Evolutionary conservation across 2,113 vertebrate species (phyloP).

Genomic region (Syngnathoides biaculeatus): DNA sequence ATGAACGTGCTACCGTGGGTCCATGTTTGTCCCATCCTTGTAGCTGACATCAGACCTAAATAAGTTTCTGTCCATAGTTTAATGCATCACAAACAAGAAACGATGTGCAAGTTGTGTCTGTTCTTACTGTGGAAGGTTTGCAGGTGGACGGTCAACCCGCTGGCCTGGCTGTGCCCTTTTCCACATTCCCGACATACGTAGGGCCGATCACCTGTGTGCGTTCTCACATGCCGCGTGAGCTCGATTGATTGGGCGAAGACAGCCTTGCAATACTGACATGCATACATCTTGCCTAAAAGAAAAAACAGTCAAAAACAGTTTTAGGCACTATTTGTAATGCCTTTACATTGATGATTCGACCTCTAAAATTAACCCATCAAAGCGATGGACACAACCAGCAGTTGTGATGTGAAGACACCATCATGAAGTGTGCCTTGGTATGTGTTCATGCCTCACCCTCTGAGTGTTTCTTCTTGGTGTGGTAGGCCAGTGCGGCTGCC

Average conservation of each 20-base stretch:
- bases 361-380: background rate
- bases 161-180: slow-evolving; percentile 88
- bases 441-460: slow-evolving; percentile 72
- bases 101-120: background rate
- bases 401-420: no score
- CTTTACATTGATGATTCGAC: background rate
- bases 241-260: slow-evolving; percentile 88
- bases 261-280: slow-evolving; percentile 84
- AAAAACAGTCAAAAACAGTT: slow-evolving; percentile 11
- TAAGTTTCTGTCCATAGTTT: no score
- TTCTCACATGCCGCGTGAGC: slow-evolving; percentile 81
- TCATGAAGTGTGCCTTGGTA: background rate
- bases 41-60: no score
- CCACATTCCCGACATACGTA: slow-evolving; percentile 86
- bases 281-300: slow-evolving; percentile 85
- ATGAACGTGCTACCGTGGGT: no score
- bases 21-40: no score
- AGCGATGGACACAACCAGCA: background rate
- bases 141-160: slow-evolving; percentile 84
- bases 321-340: background rate
- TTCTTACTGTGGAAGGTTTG: slow-evolving; percentile 83
- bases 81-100: no score
- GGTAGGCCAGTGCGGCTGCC: slow-evolving; percentile 84
- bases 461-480: slow-evolving; percentile 87
- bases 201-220: slow-evolving; percentile 85